These are phyloP conservation scores for Xestia sexstrigata DNA, from an alignment of 2,888 invertebrate genomes.

Conservation along the genomic window DNA sequence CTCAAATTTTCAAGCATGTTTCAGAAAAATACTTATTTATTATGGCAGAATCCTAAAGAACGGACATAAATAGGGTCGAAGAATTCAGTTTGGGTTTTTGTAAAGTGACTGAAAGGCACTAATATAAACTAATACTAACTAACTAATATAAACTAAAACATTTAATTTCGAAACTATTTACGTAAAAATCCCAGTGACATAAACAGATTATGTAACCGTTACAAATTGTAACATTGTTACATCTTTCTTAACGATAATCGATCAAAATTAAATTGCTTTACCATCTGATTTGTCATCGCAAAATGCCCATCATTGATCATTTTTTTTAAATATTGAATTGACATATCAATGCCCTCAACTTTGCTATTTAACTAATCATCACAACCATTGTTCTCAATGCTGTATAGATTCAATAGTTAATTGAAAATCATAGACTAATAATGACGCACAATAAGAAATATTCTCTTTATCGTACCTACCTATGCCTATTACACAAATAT, in stretches of 20 bases:
- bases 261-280: conserved; percentile 27
- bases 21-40: not conserved
- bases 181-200: not conserved
- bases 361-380: conserved; percentile 39
- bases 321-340: conserved; percentile 33
- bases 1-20: too few relatives aligned
- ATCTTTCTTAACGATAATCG: conserved; percentile 16
- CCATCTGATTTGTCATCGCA: conserved; percentile 44
- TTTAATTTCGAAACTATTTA: not conserved
- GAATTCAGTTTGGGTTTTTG: too few relatives aligned
- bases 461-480: not conserved
- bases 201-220: not conserved
- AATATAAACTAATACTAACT: too few relatives aligned
- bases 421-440: conserved; percentile 38
- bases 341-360: conserved; percentile 42
- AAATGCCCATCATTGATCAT: conserved; percentile 11
- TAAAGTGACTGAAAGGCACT: not conserved
- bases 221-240: conserved; percentile 1
- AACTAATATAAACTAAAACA: not conserved
- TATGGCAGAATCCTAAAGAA: not conserved
- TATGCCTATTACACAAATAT: conserved; percentile 2
- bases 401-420: conserved; percentile 26
- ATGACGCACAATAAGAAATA: conserved; percentile 29
- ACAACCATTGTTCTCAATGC: conserved; percentile 8
- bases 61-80: too few relatives aligned